Percentiles rank a stretch among this genome's conserved stretches.
Evolutionary conservation across 2,888 invertebrate genomes (phyloP).

Genomic region (Spialia ferax): DNA sequence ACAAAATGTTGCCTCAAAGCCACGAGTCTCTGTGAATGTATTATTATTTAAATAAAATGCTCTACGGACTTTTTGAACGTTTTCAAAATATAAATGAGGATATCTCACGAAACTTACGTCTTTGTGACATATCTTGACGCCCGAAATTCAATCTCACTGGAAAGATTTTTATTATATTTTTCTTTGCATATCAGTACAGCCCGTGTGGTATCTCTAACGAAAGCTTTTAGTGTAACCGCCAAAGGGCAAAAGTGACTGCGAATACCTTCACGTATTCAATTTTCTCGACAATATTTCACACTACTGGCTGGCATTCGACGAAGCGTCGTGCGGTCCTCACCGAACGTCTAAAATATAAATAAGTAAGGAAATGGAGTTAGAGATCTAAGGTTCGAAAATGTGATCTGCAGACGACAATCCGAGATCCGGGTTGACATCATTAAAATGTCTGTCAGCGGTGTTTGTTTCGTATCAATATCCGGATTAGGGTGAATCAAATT

Average conservation of each 20-base stretch:
- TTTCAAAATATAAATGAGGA: conserved; percentile 32
- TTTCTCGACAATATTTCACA: conserved; percentile 78
- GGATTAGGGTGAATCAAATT: conserved; percentile 85
- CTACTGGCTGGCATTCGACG: conserved; percentile 63
- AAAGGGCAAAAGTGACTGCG: conserved; percentile 58
- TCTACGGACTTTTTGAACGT: conserved; percentile 32
- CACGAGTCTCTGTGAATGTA: conserved; percentile 29
- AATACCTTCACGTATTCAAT: conserved; percentile 81
- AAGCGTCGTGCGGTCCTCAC: conserved; percentile 57
- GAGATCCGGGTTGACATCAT: conserved; percentile 54
- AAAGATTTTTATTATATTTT: conserved; percentile 39
- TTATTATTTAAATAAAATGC: conserved; percentile 38
- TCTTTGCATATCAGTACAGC: conserved; percentile 32
- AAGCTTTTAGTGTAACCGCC: conserved; percentile 49
- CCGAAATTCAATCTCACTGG: conserved; percentile 31
- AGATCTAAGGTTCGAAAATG: conserved; percentile 44
- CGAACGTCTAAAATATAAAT: conserved; percentile 64
- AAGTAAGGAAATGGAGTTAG: conserved; percentile 58
- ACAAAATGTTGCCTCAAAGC: conserved; percentile 28
- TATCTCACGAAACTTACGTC: conserved; percentile 25
- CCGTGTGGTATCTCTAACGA: conserved; percentile 47
- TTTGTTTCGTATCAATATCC: conserved; percentile 84
- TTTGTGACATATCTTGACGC: conserved; percentile 31
- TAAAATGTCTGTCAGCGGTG: conserved; percentile 65
- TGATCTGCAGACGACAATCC: conserved; percentile 40